Base-by-base conservation (phyloP, 35 echinoderm and acorn worm genomes). In the Apostichopus californicus region DNA sequence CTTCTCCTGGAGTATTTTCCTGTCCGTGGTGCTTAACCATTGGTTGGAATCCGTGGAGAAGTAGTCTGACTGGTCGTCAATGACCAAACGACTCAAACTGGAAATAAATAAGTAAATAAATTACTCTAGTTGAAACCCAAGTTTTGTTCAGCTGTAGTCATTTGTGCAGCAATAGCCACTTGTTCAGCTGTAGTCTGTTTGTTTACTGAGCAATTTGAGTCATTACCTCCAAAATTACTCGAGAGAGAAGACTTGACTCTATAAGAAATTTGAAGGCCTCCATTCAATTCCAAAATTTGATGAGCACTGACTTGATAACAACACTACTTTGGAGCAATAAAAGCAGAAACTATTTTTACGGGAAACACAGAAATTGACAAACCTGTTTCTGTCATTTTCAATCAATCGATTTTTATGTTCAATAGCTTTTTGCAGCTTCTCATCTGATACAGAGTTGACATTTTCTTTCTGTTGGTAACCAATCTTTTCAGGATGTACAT, bases 51-150 rank as follows among this genome's bases (percentile, higher is more conserved):
- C 97, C 1, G 93, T 96, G 11, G 97, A 86, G 91, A 99, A 99
- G 58, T 99, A 99, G 77, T 99, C 97, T 6, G 97, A 99, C 54
- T 99, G 90, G 89, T 99, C 97, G 75, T 99, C 97, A 26, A 96
- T 94, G 12, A 99, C 95, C 54, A 96, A 75, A 9, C 86, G 86
- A 89, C 86, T 73, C 86, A 89, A 23, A n/a, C 86, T 89, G 86
- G 8, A 5, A 89, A 8, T 20, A 13, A 89, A 64, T 12, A 13
- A 89, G 34, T 12, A 15, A 82, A 82, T 75, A 20, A 75, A 3
- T 46, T 46, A 46, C 34, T 46, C 34, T 46, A 46, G 34, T 46
- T 46, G 34, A 46, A 46, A 46, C 34, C 34, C 34, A 3, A 46
- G 34, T 46, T 3, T 46, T 46, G 34, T 46, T 46, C 34, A 46